Evolutionary conservation across 2,797 vertebrate genomes (phyloP), one percentile per base, ranked within the genome.

Genomic region (Pelobates cultripes): DNA sequence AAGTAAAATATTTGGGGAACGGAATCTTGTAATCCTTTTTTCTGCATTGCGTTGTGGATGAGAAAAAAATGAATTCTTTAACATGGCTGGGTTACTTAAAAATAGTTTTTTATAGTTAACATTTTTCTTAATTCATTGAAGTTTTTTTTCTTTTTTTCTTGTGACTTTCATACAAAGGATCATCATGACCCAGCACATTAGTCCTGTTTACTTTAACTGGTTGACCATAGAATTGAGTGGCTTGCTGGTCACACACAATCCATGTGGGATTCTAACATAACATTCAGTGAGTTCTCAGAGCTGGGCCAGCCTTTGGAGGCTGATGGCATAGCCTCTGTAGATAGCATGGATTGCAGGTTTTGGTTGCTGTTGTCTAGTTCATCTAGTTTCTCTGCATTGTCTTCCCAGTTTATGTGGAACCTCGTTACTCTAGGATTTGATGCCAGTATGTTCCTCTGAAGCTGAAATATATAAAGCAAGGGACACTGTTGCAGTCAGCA

Each of bases 391-490:
- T 94, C 94, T 86, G 92, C 90, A 87, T 93, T 95, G 87, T 95
- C 94, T 86, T 95, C 94, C 94, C 94, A 95, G 3, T 95, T 95
- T 88, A 95, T 95, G 85, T 95, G 94, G 83, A 95, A 94, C 88
- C 93, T 92, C n/a, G 94, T 95, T 85, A 95, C 94, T 86, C 93
- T 92, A 83, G 94, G 94, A 88, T 95, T 95, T 87, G 94, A 95
- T 88, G 94, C 94, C 92, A 94, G 90, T 90, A 95, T 95, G 87
- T 95, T 95, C 85, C 94, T 93, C 85, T 95, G 94, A 89, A 95
- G 94, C 93, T 95, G 73, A 14, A 76, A 75, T 1, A 64, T 60
- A 90, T 88, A 70, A 81, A 90, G 82, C 87, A 88, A 64, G 17
- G 5, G 61, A 64, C n/a, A 64, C 1, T 10, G 10, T 28, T 28